These are phyloP conservation scores for Tetramorium parvispinum DNA, from an alignment of 1,140 invertebrate species.

Conservation along the genomic window DNA sequence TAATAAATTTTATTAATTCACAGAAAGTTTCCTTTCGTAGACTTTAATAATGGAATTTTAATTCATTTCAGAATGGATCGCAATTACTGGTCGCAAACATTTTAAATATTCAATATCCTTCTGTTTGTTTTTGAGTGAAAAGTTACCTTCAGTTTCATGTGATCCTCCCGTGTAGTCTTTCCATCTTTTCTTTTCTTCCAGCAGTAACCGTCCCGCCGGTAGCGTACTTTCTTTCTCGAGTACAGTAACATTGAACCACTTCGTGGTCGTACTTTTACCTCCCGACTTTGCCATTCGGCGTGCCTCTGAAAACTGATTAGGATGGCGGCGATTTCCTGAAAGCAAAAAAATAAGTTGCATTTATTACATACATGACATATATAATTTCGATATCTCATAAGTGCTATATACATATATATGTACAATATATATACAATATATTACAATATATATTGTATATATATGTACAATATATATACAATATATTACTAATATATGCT, in stretches of 20 bases:
- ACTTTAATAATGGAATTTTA: neutral
- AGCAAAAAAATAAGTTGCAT: slow-evolving; percentile 71
- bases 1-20: neutral
- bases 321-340: slow-evolving; percentile 98
- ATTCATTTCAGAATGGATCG: neutral
- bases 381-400: neutral
- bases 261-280: slow-evolving; percentile 98
- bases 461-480: too few species aligned
- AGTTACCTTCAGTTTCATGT: slow-evolving; percentile 99
- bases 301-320: slow-evolving; percentile 98
- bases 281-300: slow-evolving; percentile 98
- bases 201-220: slow-evolving; percentile 98
- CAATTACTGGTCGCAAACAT: neutral
- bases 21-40: neutral
- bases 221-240: slow-evolving; percentile 97
- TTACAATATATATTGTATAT: too few species aligned
- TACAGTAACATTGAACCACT: slow-evolving; percentile 99
- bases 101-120: neutral
- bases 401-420: too few species aligned
- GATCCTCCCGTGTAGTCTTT: slow-evolving; percentile 98
- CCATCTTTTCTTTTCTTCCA: slow-evolving; percentile 99
- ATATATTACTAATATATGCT: too few species aligned
- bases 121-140: neutral
- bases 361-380: neutral
- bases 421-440: too few species aligned